Percentiles rank a stretch among this genome's conserved stretches.
phyloP scores from a whole-genome alignment of 2,113 vertebrate species.

The Trematomus loennbergii region DNA sequence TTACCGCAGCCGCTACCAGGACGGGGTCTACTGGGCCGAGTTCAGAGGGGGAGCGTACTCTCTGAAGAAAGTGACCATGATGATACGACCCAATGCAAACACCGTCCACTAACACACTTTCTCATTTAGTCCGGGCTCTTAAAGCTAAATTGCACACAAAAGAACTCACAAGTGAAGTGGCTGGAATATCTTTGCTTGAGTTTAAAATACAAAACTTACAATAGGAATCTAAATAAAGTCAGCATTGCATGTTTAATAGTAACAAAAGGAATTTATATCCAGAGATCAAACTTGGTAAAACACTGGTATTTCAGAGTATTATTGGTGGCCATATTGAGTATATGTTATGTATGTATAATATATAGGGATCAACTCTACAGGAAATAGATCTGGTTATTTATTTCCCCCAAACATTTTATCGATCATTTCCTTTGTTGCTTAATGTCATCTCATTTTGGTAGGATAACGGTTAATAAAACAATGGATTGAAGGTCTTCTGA shows the following conservation, averaged over 20 bases:
- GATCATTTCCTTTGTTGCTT: neutral
- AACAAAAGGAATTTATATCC: too few relatives aligned
- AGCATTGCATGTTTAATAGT: too few relatives aligned
- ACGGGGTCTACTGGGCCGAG: constrained; percentile 98
- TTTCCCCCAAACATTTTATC: neutral
- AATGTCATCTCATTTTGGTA: neutral
- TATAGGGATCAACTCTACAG: neutral
- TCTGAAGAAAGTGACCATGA: constrained; percentile 97
- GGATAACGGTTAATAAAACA: neutral
- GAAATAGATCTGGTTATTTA: constrained; percentile 16
- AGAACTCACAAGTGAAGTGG: too few relatives aligned
- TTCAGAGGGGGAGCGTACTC: constrained; percentile 98
- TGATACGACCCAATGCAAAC: constrained; percentile 97
- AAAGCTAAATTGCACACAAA: too few relatives aligned
- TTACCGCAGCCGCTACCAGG: constrained; percentile 97
- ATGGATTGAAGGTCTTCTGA: neutral
- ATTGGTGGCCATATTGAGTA: neutral
- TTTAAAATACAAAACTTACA: too few relatives aligned
- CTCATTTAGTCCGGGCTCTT: too few relatives aligned
- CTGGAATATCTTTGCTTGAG: too few relatives aligned
- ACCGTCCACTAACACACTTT: constrained; percentile 89
- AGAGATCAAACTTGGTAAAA: too few relatives aligned
- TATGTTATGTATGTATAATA: neutral
- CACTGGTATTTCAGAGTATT: neutral
- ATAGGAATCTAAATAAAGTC: too few relatives aligned